Percentiles rank a stretch among this genome's conserved stretches.
Evolutionary conservation across 2,888 invertebrate species (phyloP).

Genomic region (Oligia fasciuncula): DNA sequence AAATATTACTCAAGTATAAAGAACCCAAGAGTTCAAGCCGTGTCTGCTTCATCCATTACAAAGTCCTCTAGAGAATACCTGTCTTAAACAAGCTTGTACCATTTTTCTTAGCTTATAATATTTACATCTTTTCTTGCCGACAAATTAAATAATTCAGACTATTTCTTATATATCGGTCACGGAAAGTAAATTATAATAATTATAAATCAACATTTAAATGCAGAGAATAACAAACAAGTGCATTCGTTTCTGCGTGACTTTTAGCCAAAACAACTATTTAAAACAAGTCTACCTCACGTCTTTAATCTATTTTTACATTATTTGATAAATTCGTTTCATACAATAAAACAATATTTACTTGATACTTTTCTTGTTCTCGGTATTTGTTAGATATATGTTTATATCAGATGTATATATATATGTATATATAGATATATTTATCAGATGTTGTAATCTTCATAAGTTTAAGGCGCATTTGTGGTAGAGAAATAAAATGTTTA

Average conservation of each 20-base stretch:
- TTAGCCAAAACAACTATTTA: not conserved
- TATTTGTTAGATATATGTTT: not conserved
- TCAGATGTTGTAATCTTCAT: not conserved
- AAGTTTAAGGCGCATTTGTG: not conserved
- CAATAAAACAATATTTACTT: not conserved
- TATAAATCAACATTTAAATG: not conserved
- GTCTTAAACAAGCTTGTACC: constrained; percentile 47
- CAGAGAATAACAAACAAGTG: not conserved
- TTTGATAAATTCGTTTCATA: not conserved
- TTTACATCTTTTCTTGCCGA: constrained; percentile 36
- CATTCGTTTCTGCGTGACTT: not conserved
- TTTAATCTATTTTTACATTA: not conserved
- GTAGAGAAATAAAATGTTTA: not conserved
- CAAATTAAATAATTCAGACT: constrained; percentile 40
- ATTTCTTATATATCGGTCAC: constrained; percentile 10
- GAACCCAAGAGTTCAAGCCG: constrained; percentile 43
- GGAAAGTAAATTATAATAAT: not conserved
- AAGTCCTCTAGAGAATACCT: constrained; percentile 50
- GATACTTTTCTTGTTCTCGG: not conserved
- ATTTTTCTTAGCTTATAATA: constrained; percentile 45
- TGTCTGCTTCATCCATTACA: constrained; percentile 58
- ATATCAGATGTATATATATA: too few species aligned
- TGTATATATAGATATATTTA: too few species aligned
- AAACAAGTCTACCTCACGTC: not conserved
- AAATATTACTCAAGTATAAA: constrained; percentile 39